Evolutionary conservation across 1,140 invertebrate genomes (phyloP), one percentile per base, ranked within the genome.

Genomic region (Trigoniulus corallinus): DNA sequence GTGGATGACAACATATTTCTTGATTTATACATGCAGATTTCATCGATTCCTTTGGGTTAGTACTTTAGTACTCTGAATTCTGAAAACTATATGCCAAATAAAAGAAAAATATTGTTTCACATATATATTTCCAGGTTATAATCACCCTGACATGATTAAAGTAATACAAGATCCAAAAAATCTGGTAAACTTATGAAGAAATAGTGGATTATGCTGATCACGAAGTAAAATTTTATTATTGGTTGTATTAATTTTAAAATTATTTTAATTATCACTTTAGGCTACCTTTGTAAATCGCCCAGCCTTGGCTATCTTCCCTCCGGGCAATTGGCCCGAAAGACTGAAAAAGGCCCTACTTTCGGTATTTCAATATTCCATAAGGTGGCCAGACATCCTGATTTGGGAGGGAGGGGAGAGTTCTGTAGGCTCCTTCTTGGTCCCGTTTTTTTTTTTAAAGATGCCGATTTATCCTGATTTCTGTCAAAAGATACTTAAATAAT

Each of bases 21-120:
- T 48, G 95, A 98, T 71, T 72, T 91, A 21, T 98, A 83, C 65
- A 94, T 85, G 50, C 94, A 98, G 76, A 98, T 98, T 59, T 93
- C 95, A 0, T 96, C 93, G 1, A 72, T 97, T 56, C 94, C 95
- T 1, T 64, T 98, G 22, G 95, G 92, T 47, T 54, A 47, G 22
- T 21, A 40, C 12, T 48, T 34, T 34, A 34, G 7, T 34, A 34
- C 7, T 34, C 15, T 34, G 29, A 7, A 34, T 15, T 34, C 7
- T 7, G 54, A 48, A 20, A 39, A 25, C 20, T 48, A 2, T 10
- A 10, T 34, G 3, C 40, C 20, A 34, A 44, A 39, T 39, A 39
- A 39, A 12, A 12, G 12, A 13, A 13, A 47, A 13, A n/a, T 21
- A 50, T 10, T 12, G 13, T 27, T 27, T 27, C 7, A 34, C 7